A percentile compares a stretch with the other conserved stretches of the same genome.
phyloP scores from a whole-genome alignment of 2,113 vertebrate species.

The Pygoscelis adeliae region DNA sequence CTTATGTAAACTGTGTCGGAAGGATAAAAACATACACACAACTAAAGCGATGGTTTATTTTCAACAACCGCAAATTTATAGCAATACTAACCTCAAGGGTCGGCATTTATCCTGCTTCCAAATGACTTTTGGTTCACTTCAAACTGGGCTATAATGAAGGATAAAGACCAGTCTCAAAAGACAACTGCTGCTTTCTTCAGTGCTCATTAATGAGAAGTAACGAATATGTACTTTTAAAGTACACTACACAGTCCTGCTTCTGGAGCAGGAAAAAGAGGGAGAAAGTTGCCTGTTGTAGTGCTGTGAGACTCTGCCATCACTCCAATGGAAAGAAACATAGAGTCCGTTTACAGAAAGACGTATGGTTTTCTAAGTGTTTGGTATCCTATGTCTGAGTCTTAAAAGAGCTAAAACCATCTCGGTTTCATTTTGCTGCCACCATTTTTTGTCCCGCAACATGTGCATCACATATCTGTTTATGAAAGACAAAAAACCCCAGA shows the following conservation, averaged over 20 bases:
- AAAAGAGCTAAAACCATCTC: neutral
- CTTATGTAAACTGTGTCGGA: neutral
- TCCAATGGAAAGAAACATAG: neutral
- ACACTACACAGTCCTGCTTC: neutral
- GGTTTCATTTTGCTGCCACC: neutral
- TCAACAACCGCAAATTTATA: neutral
- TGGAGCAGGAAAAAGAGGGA: neutral
- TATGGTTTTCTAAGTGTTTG: neutral
- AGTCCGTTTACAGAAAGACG: fast-evolving
- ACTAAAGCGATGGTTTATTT: neutral
- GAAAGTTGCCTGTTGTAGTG: neutral
- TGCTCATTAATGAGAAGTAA: neutral
- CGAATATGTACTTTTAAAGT: neutral
- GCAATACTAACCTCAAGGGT: neutral
- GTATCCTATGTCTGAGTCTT: neutral
- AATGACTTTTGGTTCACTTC: neutral
- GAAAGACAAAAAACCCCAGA: neutral
- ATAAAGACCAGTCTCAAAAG: neutral
- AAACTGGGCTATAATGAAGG: neutral
- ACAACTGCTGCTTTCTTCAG: neutral
- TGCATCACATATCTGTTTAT: neutral
- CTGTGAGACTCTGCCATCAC: neutral
- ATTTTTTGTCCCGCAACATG: fast-evolving
- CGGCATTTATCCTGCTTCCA: neutral
- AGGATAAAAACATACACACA: neutral